Base-by-base conservation (phyloP, 2,888 invertebrate species). In the Halictus quadricinctus region DNA sequence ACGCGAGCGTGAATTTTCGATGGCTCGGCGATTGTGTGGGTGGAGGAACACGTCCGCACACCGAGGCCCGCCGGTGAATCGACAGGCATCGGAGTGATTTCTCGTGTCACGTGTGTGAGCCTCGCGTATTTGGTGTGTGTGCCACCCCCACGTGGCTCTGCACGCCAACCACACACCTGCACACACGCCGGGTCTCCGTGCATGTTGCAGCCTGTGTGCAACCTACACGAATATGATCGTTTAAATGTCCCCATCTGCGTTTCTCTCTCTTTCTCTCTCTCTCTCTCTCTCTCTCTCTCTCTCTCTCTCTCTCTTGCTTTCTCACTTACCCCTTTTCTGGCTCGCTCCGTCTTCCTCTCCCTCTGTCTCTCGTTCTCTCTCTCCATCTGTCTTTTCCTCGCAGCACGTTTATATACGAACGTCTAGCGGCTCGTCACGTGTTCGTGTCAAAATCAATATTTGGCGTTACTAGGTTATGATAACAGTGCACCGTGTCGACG, bases 381-480 rank as follows among this genome's bases (percentile, higher is more conserved):
- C 43, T 18, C 41, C 18, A 15, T 41, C 75, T 43, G 66, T 72
- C 78, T 83, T 43, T n/a, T 70, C 50, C 76, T 29, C 72, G 29
- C 29, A 36, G 36, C 66, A 76, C 66, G 76, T 84, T 77, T 84
- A 81, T 79, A 86, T 82, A 89, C 76, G 85, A 83, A 84, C 84
- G 88, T 90, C 92, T 91, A 91, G 91, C 89, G 90, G 85, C 90
- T 91, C 89, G 93, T 94, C 93, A 93, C 93, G 93, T 93, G 93
- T 93, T 93, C 91, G 93, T 93, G 94, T 93, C 93, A 94, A 93
- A 94, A 94, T 94, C 94, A 94, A 94, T 94, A 94, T 94, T 94
- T 94, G 93, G 93, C 94, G 92, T 94, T 93, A 94, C 91, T 94
- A 92, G 94, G 94, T 94, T 94, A 94, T 94, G 93, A 94, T 94